Base-by-base conservation (phyloP, 37 sponge, comb jelly and placozoan genomes). In the Haliclona indistincta region DNA sequence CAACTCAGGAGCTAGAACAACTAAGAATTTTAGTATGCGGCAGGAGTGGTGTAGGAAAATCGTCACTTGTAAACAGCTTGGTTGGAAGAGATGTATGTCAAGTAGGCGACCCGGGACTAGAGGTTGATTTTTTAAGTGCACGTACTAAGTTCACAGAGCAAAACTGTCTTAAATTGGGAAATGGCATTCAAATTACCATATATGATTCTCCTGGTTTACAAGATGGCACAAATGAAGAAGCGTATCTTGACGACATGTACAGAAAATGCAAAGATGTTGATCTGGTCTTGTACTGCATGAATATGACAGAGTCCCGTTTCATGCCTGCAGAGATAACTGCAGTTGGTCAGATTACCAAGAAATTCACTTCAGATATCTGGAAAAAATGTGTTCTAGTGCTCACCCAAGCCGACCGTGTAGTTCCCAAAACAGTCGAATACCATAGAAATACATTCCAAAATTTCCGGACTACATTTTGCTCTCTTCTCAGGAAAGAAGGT, bases 11-110 rank as follows among this genome's bases (percentile, higher is more conserved):
- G n/a, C n/a, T n/a, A n/a, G n/a, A n/a, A n/a, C n/a, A 56, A 56
- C 6, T 56, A 28, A 29, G 56, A 4, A 56, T 56, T 56, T 28
- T 56, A 3, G 56, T 64, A 64, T 68, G 69, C 42, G 74, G 74
- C 2, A 73, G 58, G 23, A 56, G 61, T 4, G 74, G 74, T 22
- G 74, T 73, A 4, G 74, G 74, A 4, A 73, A 73, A 29, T 73
- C 74, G 0, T 37, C 74, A 10, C 74, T 73, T 2, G 20, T 73
- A 8, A 73, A 73, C 60, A 37, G 41, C 26, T 25, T 73, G 26
- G 41, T 56, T 19, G 74, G 74, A 1, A 56, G 23, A 17, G 61
- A 73, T 22, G 61, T 73, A 4, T 28, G 38, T 26, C 34, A 55
- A 10, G 60, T 51, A 6, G 35, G 39, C 17, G 72, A 51, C 30